phyloP scores from a whole-genome alignment of 2,888 invertebrate species.

The Pandemis heparana region DNA sequence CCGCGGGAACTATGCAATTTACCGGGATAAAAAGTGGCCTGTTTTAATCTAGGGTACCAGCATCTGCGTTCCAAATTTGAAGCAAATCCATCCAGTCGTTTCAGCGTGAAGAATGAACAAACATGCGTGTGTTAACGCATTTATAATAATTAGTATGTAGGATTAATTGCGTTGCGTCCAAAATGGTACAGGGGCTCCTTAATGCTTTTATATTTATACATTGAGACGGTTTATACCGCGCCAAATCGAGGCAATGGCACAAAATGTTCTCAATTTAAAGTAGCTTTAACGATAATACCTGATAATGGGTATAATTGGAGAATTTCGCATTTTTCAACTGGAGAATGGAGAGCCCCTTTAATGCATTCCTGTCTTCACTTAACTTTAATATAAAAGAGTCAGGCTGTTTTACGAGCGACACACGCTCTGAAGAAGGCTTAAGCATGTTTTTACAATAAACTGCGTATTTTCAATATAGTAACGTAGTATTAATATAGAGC shows the following conservation, averaged over 20 bases:
- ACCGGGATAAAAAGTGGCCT: no score
- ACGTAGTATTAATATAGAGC: no score
- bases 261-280: constrained; percentile 12
- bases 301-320: constrained; percentile 7
- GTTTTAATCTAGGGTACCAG: no score
- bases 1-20: no score
- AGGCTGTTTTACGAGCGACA: not conserved
- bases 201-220: not conserved
- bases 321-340: not conserved
- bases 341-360: not conserved
- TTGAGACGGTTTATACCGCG: not conserved
- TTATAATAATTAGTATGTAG: not conserved
- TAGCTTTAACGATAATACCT: not conserved
- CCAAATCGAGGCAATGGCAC: not conserved
- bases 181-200: not conserved
- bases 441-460: no score
- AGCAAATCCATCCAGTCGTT: no score
- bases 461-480: no score
- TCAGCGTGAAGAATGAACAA: no score
- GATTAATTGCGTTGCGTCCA: no score
- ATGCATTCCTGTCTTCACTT: not conserved
- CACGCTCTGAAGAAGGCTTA: not conserved
- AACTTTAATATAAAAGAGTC: not conserved
- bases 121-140: no score
- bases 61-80: no score